phyloP scores from a whole-genome alignment of 2,113 vertebrate species.

The Centropus unirufus region DNA sequence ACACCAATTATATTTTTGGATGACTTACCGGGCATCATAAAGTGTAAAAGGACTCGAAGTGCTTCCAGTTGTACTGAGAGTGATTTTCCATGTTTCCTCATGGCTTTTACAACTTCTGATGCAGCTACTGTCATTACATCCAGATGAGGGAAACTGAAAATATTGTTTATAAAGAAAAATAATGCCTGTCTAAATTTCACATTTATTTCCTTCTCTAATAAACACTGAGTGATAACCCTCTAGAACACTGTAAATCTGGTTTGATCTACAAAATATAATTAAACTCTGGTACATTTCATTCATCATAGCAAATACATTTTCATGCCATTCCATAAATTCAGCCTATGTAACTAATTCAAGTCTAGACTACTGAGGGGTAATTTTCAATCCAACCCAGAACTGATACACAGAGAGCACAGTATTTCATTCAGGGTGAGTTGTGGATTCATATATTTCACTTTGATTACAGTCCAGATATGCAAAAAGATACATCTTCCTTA shows the following conservation, averaged over 20 bases:
- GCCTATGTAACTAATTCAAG: neutral
- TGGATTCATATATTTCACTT: neutral
- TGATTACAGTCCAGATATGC: neutral
- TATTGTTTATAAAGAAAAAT: neutral
- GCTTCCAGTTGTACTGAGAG: conserved; percentile 88
- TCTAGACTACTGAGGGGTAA: neutral
- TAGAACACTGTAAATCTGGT: neutral
- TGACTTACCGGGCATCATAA: conserved; percentile 83
- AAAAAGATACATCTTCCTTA: neutral
- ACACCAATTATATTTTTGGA: neutral
- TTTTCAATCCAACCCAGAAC: neutral
- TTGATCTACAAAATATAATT: neutral
- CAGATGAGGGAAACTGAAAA: conserved; percentile 81
- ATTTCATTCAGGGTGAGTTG: neutral
- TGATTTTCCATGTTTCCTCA: conserved; percentile 85
- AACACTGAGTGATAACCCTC: neutral
- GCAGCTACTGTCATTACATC: conserved; percentile 85
- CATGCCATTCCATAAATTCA: neutral
- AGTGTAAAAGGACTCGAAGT: conserved; percentile 84
- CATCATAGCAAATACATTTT: neutral
- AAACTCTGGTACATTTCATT: neutral
- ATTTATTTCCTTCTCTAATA: neutral
- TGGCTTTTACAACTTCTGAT: conserved; percentile 82
- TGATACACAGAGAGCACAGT: neutral
- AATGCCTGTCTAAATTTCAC: neutral